A percentile compares a stretch with the other conserved stretches of the same genome.
Evolutionary conservation across 1,140 invertebrate species (phyloP).

Genomic region (Caenorhabditis remanei): DNA sequence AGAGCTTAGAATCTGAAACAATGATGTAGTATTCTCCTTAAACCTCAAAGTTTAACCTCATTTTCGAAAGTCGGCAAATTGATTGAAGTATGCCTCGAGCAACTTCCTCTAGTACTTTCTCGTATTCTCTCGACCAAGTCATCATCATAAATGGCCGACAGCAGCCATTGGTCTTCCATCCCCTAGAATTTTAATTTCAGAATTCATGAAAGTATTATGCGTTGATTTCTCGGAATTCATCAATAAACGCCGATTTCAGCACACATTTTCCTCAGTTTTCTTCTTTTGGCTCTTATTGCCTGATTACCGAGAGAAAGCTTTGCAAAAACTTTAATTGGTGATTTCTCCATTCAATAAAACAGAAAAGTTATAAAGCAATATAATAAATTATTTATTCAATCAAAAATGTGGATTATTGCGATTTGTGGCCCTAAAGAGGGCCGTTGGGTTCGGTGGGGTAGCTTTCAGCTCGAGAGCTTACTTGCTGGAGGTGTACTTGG

Average conservation of each 20-base stretch:
- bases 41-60: not conserved
- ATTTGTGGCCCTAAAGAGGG: conserved; percentile 69
- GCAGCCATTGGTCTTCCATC: conserved; percentile 36
- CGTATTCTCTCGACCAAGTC: conserved; percentile 7
- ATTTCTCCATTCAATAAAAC: too few relatives aligned
- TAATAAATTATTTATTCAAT: too few relatives aligned
- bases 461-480: conserved; percentile 21
- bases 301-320: too few relatives aligned
- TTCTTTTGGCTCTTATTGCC: not conserved
- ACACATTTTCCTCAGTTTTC: too few relatives aligned
- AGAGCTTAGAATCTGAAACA: not conserved
- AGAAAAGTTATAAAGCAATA: too few relatives aligned
- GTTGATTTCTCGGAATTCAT: too few relatives aligned
- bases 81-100: not conserved
- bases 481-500: conserved; percentile 63
- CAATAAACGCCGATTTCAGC: not conserved
- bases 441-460: conserved; percentile 66
- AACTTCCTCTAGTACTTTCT: too few relatives aligned
- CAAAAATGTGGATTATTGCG: too few relatives aligned
- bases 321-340: too few relatives aligned
- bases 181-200: not conserved
- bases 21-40: not conserved
- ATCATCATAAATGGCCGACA: conserved; percentile 31
- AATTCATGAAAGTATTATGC: too few relatives aligned
- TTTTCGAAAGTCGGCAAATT: conserved; percentile 9